These are phyloP conservation scores for Mayetiola destructor DNA, from an alignment of 2,888 invertebrate species.

Conservation along the genomic window DNA sequence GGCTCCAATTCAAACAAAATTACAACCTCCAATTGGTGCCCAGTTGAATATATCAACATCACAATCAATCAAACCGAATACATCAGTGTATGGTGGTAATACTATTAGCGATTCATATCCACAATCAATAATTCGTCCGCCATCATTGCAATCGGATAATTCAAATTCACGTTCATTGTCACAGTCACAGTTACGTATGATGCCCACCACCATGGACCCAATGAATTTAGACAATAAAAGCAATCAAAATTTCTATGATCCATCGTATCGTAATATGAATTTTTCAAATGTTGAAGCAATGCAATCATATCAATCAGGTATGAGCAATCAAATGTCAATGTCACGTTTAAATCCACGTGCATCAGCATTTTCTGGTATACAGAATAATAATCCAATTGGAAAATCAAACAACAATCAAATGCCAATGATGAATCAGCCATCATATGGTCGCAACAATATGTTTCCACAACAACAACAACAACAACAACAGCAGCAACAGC, in stretches of 20 bases:
- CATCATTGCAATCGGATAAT: background rate
- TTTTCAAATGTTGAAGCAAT: conserved; percentile 2
- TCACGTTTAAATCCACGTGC: conserved; percentile 67
- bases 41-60: background rate
- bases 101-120: conserved; percentile 2
- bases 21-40: background rate
- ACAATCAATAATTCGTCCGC: conserved; percentile 1
- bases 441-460: conserved; percentile 1
- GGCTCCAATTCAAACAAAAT: background rate
- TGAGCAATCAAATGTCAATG: conserved; percentile 37
- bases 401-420: conserved; percentile 13
- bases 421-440: conserved; percentile 12
- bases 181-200: conserved; percentile 2
- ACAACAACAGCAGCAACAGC: conserved; percentile 5
- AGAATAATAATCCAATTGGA: background rate
- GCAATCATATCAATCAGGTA: conserved; percentile 1
- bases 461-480: conserved; percentile 4
- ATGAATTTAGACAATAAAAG: background rate
- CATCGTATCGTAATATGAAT: conserved; percentile 5
- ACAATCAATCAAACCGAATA: conserved; percentile 2
- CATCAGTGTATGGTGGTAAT: conserved; percentile 9
- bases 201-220: background rate
- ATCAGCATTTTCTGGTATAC: conserved; percentile 50
- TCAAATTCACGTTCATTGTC: background rate
- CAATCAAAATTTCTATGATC: background rate